Evolutionary conservation across 2,113 vertebrate species (phyloP).

Genomic region (Tupaia chinensis): DNA sequence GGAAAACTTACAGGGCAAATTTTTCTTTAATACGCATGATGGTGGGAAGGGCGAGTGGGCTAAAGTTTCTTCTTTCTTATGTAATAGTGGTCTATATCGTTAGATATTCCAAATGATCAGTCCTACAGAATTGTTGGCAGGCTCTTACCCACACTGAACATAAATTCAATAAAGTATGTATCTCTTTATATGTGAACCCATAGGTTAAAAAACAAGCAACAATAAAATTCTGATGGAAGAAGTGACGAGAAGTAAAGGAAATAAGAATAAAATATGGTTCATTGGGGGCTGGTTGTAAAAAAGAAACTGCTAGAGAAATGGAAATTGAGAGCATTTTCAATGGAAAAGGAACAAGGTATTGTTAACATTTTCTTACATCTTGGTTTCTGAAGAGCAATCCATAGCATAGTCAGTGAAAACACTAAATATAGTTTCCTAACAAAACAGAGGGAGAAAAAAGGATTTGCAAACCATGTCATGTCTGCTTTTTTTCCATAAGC

Average conservation of each 20-base stretch:
- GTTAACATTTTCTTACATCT: not conserved
- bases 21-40: slow-evolving; percentile 35
- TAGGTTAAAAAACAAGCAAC: slow-evolving; percentile 49
- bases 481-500: not conserved
- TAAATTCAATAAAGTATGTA: slow-evolving; percentile 11
- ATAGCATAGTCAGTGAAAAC: not conserved
- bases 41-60: not conserved
- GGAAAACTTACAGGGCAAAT: not conserved
- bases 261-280: slow-evolving; percentile 28
- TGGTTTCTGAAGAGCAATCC: not conserved
- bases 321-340: slow-evolving; percentile 35
- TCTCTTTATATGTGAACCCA: not conserved
- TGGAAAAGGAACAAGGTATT: not conserved
- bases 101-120: not conserved
- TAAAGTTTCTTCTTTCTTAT: slow-evolving; percentile 28
- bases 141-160: not conserved
- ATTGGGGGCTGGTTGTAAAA: not conserved
- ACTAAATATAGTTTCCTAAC: not conserved
- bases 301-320: not conserved
- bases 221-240: slow-evolving; percentile 5
- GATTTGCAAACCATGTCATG: not conserved
- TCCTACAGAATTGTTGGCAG: not conserved
- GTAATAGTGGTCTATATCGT: not conserved
- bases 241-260: not conserved
- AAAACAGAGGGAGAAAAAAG: not conserved